Percentiles rank a stretch among this genome's conserved stretches.
These are phyloP conservation scores for Oikopleura vanhoeffeni DNA, from an alignment of 23 tunicate genomes.

Conservation along the genomic window DNA sequence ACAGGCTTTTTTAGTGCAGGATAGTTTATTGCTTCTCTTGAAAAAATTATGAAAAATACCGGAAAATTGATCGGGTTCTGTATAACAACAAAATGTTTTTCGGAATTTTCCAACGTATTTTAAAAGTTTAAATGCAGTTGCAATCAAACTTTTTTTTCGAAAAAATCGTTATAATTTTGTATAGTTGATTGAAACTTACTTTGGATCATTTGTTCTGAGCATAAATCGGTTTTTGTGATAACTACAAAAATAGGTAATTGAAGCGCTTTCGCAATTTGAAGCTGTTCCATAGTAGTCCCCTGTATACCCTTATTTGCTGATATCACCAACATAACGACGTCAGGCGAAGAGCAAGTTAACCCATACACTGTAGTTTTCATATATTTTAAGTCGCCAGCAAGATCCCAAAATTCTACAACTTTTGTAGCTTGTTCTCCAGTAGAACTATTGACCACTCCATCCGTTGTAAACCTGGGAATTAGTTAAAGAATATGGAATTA, in stretches of 20 bases:
- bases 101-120: no score
- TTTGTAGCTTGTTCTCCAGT: not conserved
- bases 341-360: slow-evolving; percentile 54
- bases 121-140: no score
- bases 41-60: no score
- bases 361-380: slow-evolving; percentile 7
- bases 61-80: not conserved
- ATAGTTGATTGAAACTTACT: not conserved
- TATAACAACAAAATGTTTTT: no score
- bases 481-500: no score
- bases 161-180: not conserved
- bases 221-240: not conserved
- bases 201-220: not conserved
- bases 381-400: slow-evolving; percentile 9
- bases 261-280: not conserved
- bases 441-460: not conserved
- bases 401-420: not conserved
- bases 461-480: not conserved
- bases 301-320: slow-evolving; percentile 66
- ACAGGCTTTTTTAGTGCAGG: no score
- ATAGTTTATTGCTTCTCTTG: no score
- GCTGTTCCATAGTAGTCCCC: not conserved
- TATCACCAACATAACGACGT: slow-evolving; percentile 79
- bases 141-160: not conserved
- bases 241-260: not conserved